Conservation (phyloP, 2,113 vertebrate species). For the Microtus ochrogaster region DNA sequence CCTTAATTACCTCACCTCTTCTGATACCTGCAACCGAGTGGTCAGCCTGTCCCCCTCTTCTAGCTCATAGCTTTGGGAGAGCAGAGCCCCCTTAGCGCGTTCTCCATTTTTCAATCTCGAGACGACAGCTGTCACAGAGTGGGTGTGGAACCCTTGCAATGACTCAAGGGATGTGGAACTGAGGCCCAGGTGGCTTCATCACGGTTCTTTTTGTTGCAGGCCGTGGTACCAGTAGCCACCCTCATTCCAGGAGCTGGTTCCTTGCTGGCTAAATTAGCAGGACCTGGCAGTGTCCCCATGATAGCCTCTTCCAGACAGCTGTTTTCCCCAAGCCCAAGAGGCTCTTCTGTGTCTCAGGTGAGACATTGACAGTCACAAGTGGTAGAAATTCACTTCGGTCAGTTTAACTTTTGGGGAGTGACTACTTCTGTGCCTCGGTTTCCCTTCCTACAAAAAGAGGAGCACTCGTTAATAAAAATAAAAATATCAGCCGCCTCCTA, state of each 20-base stretch:
- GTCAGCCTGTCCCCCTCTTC: neutral
- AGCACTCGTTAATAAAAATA: no score
- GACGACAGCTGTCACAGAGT: neutral
- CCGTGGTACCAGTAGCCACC: neutral
- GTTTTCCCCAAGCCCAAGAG: neutral
- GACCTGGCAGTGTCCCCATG: neutral
- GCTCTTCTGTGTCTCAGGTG: neutral
- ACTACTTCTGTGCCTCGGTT: neutral
- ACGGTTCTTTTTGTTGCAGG: neutral
- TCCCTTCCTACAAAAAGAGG: neutral
- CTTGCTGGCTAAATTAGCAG: neutral
- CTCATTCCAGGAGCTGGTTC: neutral
- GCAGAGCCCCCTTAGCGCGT: neutral
- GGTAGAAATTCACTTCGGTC: slow-evolving; percentile 36
- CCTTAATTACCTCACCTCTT: neutral
- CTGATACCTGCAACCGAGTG: neutral
- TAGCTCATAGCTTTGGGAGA: neutral
- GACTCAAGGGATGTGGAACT: neutral
- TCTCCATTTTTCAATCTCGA: neutral
- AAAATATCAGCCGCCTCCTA: neutral
- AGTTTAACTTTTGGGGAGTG: neutral
- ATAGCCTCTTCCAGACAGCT: neutral
- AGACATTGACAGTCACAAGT: neutral
- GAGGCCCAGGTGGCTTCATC: neutral
- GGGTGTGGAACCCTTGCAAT: neutral